phyloP scores from a whole-genome alignment of 2,113 vertebrate genomes.

The Tinamus guttatus region DNA sequence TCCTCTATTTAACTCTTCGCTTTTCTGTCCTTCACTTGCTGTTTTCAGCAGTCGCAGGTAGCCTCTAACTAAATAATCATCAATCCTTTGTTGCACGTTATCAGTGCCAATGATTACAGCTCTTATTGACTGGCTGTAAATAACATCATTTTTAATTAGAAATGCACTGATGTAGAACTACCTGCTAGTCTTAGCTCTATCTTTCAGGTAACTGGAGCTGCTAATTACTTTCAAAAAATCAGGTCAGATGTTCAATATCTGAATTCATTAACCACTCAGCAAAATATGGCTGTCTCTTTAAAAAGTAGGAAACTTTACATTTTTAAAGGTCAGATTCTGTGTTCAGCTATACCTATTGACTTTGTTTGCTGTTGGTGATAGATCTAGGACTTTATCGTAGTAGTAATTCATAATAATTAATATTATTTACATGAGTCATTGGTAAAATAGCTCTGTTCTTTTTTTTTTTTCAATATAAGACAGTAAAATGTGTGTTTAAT shows the following conservation, averaged over 20 bases:
- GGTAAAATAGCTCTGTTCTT: neutral
- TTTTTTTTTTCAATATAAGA: neutral
- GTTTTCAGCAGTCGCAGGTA: constrained; percentile 74
- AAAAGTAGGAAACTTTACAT: constrained; percentile 43
- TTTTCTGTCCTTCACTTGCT: constrained; percentile 63
- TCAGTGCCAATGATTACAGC: constrained; percentile 77
- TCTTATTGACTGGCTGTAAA: constrained; percentile 79
- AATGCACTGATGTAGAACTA: constrained; percentile 72
- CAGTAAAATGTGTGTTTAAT: neutral
- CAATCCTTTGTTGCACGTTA: constrained; percentile 71
- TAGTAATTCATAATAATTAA: neutral
- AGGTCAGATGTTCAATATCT: constrained; percentile 67
- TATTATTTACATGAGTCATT: neutral
- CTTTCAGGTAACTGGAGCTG: constrained; percentile 78
- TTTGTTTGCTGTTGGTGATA: neutral
- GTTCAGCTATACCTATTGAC: neutral
- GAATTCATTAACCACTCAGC: constrained; percentile 69
- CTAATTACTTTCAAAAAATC: constrained; percentile 76
- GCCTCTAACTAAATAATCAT: constrained; percentile 76
- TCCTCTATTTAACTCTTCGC: constrained; percentile 56
- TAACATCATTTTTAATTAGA: constrained; percentile 80
- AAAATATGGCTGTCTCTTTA: constrained; percentile 39
- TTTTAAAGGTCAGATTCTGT: constrained; percentile 42
- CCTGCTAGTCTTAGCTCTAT: constrained; percentile 72
- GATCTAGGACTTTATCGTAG: neutral